These are phyloP conservation scores for Anoplius nigerrimus DNA, from an alignment of 2,888 invertebrate species.

Conservation along the genomic window DNA sequence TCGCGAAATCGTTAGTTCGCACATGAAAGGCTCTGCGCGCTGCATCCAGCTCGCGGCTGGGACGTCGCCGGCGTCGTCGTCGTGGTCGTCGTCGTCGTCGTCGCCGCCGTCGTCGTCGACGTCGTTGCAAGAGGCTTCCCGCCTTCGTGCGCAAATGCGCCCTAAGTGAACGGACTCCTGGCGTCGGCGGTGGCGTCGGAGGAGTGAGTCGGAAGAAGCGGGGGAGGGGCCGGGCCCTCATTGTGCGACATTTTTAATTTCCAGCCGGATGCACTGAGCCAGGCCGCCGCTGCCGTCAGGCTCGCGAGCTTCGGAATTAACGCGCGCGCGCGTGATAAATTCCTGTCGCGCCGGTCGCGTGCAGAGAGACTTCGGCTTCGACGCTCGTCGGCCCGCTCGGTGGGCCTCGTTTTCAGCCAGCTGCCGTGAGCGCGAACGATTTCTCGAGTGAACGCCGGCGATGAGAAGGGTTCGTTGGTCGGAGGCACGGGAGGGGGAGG, in stretches of 20 bases:
- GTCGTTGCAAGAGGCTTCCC: slow-evolving; percentile 31
- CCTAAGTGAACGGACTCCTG: slow-evolving; percentile 26
- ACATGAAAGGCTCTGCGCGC: slow-evolving; percentile 51
- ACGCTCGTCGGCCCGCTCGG: slow-evolving; percentile 7
- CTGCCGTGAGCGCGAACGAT: slow-evolving; percentile 44
- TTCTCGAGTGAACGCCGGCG: slow-evolving; percentile 27
- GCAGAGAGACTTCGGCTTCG: slow-evolving; percentile 20
- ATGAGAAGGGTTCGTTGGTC: background rate
- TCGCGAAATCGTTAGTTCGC: slow-evolving; percentile 62
- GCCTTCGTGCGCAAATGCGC: slow-evolving; percentile 37
- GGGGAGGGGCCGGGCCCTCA: slow-evolving; percentile 63
- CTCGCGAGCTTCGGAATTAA: slow-evolving; percentile 57
- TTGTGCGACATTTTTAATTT: slow-evolving; percentile 66
- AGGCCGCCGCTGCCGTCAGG: slow-evolving; percentile 29
- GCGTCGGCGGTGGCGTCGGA: slow-evolving; percentile 48
- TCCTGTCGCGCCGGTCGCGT: slow-evolving; percentile 42
- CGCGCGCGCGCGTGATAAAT: slow-evolving; percentile 61
- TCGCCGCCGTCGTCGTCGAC: too few relatives aligned
- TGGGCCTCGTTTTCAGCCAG: slow-evolving; percentile 29
- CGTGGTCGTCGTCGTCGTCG: too few relatives aligned
- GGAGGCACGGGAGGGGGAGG: background rate
- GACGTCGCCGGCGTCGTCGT: too few relatives aligned
- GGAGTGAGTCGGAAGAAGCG: too few relatives aligned
- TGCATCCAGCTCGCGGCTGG: slow-evolving; percentile 30
- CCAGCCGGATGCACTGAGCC: slow-evolving; percentile 68